These are phyloP conservation scores for Leuciscus idus DNA, from an alignment of 2,113 vertebrate species.

Conservation along the genomic window DNA sequence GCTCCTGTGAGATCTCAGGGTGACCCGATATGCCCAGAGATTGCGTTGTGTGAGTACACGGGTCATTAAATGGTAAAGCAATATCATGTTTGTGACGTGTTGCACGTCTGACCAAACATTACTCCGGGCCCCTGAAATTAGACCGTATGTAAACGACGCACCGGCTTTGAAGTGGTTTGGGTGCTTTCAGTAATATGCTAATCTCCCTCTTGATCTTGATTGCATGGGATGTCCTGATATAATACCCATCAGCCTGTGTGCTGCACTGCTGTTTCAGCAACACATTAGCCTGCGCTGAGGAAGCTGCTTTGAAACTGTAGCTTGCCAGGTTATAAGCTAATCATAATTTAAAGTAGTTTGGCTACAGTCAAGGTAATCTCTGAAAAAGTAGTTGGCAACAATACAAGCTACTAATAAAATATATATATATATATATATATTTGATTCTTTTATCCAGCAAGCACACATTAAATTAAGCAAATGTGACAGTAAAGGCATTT, in stretches of 20 bases:
- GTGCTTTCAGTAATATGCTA: constrained; percentile 43
- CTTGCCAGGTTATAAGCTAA: background rate
- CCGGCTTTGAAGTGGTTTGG: constrained; percentile 36
- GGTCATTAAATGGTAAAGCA: constrained; percentile 61
- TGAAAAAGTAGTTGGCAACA: background rate
- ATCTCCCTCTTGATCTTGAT: constrained; percentile 40
- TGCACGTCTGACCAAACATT: constrained; percentile 49
- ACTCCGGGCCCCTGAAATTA: constrained; percentile 25
- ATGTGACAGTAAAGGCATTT: no score
- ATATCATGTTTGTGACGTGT: constrained; percentile 45
- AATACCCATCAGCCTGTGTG: constrained; percentile 15
- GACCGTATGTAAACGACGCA: constrained; percentile 34
- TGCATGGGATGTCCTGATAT: constrained; percentile 17
- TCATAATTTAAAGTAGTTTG: background rate
- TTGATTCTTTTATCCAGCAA: no score
- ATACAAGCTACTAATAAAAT: background rate
- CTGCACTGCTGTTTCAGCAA: background rate
- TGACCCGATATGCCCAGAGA: constrained; percentile 64
- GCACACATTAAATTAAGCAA: no score
- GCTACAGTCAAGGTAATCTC: constrained; percentile 1
- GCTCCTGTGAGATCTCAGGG: constrained; percentile 64
- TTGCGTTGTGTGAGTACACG: constrained; percentile 17
- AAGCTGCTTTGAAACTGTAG: constrained; percentile 15
- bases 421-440: no score
- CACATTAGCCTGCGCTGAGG: constrained; percentile 1